Percentiles rank a stretch among this genome's conserved stretches.
Conservation (phyloP, 35 echinoderm and acorn worm genomes). For the Anneissia japonica region DNA sequence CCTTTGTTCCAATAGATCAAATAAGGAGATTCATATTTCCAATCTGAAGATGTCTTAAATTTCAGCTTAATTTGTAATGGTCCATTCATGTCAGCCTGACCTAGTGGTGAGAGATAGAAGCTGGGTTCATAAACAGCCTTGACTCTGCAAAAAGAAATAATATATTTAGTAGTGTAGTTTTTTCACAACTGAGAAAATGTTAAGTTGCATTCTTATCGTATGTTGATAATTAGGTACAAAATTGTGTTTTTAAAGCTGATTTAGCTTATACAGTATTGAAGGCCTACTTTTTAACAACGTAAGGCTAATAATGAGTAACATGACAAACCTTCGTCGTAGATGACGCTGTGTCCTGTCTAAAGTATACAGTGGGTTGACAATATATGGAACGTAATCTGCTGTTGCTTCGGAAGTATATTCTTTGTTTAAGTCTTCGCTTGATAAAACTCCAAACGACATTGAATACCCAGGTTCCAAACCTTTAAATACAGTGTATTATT, state of each 20-base stretch:
- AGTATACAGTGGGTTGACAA: conserved; percentile 8
- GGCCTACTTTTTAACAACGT: too few relatives aligned
- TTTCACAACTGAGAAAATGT: too few relatives aligned
- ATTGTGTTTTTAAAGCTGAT: too few relatives aligned
- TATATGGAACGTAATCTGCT: conserved; percentile 15
- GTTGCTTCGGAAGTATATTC: conserved; percentile 34
- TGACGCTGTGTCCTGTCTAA: neutral
- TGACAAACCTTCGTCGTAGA: conserved; percentile 8
- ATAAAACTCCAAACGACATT: conserved; percentile 6
- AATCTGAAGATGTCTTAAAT: conserved; percentile 11
- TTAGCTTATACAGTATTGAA: too few relatives aligned
- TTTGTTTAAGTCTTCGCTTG: conserved; percentile 3
- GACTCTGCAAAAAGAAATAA: neutral
- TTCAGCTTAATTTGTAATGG: conserved; percentile 18
- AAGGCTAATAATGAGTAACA: too few relatives aligned
- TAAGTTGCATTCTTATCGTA: too few relatives aligned
- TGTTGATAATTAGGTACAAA: too few relatives aligned
- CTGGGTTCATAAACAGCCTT: conserved; percentile 16
- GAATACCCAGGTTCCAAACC: conserved; percentile 14
- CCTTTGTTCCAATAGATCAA: conserved; percentile 32
- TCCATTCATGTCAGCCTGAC: conserved; percentile 4
- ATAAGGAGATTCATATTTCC: neutral
- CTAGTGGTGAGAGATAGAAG: conserved; percentile 18
- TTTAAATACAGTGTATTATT: neutral
- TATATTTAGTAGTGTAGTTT: too few relatives aligned